Conservation (phyloP, 2,888 invertebrate genomes). For the Spodoptera littoralis region DNA sequence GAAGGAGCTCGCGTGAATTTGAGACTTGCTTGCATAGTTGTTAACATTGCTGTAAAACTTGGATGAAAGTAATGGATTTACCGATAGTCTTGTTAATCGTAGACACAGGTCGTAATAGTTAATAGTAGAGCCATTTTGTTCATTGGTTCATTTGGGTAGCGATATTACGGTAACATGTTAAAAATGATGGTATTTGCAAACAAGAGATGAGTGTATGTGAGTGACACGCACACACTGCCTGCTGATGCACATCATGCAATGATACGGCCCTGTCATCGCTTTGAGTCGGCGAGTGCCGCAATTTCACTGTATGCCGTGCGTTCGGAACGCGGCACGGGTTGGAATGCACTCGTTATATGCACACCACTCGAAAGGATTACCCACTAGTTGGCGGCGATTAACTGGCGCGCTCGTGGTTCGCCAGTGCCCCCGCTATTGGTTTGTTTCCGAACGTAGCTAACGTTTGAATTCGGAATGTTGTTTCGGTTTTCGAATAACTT, state of each 20-base stretch:
- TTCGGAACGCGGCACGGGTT: slow-evolving; percentile 68
- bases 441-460: slow-evolving; percentile 74
- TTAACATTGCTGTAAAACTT: slow-evolving; percentile 50
- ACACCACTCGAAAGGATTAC: slow-evolving; percentile 86
- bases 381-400: slow-evolving; percentile 84
- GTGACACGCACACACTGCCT: slow-evolving; percentile 53
- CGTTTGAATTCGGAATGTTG: slow-evolving; percentile 72
- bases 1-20: slow-evolving; percentile 45
- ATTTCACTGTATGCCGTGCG: slow-evolving; percentile 73
- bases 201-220: slow-evolving; percentile 54
- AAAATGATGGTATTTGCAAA: slow-evolving; percentile 40
- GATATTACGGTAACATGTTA: slow-evolving; percentile 21
- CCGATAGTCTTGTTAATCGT: slow-evolving; percentile 38
- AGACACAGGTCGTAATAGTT: slow-evolving; percentile 22
- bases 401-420: slow-evolving; percentile 79
- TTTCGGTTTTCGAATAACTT: slow-evolving; percentile 65
- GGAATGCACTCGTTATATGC: slow-evolving; percentile 84
- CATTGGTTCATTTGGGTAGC: too few relatives aligned
- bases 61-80: slow-evolving; percentile 37
- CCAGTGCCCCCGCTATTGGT: slow-evolving; percentile 72
- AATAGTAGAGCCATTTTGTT: slow-evolving; percentile 23
- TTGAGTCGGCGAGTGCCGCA: slow-evolving; percentile 79
- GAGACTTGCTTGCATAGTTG: slow-evolving; percentile 48
- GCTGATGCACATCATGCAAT: slow-evolving; percentile 75
- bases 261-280: slow-evolving; percentile 81